These are phyloP conservation scores for Argyresthia albistria DNA, from an alignment of 2,888 invertebrate species.

Conservation along the genomic window DNA sequence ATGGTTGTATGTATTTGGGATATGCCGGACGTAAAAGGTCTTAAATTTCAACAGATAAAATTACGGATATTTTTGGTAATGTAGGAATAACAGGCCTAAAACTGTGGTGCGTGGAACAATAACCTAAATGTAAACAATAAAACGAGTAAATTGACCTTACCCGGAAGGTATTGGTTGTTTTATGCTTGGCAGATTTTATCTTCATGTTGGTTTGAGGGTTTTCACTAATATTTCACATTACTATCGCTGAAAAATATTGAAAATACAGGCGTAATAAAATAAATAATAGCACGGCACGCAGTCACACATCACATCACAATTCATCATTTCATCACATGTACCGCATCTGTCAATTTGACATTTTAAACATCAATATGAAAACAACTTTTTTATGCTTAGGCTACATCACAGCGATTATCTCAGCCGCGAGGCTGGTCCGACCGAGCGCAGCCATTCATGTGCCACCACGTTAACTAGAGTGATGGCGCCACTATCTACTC, in stretches of 20 bases:
- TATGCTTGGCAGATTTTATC: constrained; percentile 80
- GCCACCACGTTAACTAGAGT: no score
- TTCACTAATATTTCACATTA: neutral
- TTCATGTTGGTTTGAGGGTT: constrained; percentile 66
- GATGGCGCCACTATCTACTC: no score
- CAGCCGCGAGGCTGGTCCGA: no score
- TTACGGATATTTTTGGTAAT: no score
- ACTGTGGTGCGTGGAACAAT: neutral
- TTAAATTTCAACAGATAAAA: no score
- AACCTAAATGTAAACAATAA: neutral
- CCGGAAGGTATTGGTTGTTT: constrained; percentile 83
- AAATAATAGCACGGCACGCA: constrained; percentile 14
- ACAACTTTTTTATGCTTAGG: no score
- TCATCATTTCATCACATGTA: neutral
- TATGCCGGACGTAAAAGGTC: no score
- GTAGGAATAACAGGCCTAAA: no score
- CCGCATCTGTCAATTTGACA: neutral
- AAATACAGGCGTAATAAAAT: constrained; percentile 19
- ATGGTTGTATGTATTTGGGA: no score
- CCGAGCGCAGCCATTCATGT: no score
- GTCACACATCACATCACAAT: neutral
- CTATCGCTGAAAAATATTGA: neutral
- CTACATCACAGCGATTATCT: no score
- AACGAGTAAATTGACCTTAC: constrained; percentile 51
- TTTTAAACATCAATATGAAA: neutral